These are phyloP conservation scores for Calyptommatus sinebrachiatus DNA, from an alignment of 2,113 vertebrate species.

Conservation along the genomic window DNA sequence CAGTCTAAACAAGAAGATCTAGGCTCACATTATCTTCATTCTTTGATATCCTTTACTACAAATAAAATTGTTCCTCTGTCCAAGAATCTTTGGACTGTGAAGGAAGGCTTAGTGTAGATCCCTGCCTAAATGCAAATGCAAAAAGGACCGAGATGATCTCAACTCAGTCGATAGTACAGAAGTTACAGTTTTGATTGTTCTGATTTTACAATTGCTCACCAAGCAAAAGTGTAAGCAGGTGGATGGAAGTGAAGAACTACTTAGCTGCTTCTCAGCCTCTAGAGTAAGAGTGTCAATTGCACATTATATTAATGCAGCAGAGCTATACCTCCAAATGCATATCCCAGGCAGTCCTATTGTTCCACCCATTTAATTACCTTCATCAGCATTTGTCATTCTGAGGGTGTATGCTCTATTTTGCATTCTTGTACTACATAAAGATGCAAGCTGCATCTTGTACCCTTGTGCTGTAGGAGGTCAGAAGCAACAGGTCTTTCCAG, in stretches of 20 bases:
- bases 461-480: conserved; percentile 40
- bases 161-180: not conserved
- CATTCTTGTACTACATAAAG: not conserved
- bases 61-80: too few relatives aligned
- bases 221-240: not conserved
- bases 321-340: conserved; percentile 52
- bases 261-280: conserved; percentile 34
- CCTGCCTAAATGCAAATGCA: too few relatives aligned
- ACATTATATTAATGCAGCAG: conserved; percentile 56
- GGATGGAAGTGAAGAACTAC: not conserved
- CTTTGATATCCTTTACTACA: too few relatives aligned
- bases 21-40: too few relatives aligned
- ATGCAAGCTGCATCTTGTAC: conserved; percentile 68
- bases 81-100: too few relatives aligned
- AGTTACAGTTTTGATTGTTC: not conserved
- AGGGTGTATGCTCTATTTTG: conserved; percentile 68
- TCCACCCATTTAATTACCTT: conserved; percentile 64
- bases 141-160: too few relatives aligned
- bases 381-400: conserved; percentile 63
- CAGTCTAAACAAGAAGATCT: too few relatives aligned
- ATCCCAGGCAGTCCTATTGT: conserved; percentile 57
- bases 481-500: conserved; percentile 62
- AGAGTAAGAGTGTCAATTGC: conserved; percentile 21
- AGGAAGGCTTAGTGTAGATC: too few relatives aligned
- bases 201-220: not conserved